Percentiles rank a stretch among this genome's conserved stretches.
phyloP scores from a whole-genome alignment of 92 coral and sea anemone genomes.

The Desmophyllum pertusum region DNA sequence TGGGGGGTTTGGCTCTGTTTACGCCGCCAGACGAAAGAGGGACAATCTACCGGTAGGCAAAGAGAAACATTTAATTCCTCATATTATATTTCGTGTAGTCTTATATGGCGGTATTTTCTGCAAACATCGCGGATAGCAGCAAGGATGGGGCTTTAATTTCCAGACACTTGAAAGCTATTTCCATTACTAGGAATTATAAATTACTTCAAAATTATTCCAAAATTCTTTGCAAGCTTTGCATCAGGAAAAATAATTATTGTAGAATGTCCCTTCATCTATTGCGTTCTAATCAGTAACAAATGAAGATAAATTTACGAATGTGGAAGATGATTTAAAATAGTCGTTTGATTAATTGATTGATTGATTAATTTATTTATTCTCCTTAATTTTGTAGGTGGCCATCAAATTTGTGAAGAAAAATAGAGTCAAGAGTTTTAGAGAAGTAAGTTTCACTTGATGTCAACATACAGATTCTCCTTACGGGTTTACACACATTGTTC shows the following conservation, averaged over 20 bases:
- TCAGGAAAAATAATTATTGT: too few species aligned
- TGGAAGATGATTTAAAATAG: background rate
- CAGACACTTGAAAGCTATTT: too few species aligned
- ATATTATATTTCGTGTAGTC: background rate
- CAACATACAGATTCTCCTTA: background rate
- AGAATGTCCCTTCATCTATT: too few species aligned
- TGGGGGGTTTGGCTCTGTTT: conserved; percentile 48
- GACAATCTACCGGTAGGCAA: conserved; percentile 37
- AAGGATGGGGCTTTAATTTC: too few species aligned
- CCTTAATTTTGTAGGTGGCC: conserved; percentile 27
- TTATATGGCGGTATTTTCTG: background rate
- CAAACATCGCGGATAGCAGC: background rate
- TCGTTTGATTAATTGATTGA: too few species aligned
- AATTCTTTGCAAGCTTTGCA: too few species aligned
- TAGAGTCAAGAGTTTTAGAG: conserved; percentile 1
- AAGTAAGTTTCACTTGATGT: background rate
- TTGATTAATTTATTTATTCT: background rate
- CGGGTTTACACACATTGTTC: background rate
- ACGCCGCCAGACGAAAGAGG: conserved; percentile 33
- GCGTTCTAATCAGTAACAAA: too few species aligned
- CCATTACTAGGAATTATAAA: too few species aligned
- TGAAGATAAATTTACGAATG: too few species aligned
- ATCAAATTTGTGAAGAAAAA: conserved; percentile 38
- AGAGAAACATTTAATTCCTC: background rate
- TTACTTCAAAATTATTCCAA: too few species aligned